Conservation (phyloP, 2,797 vertebrate genomes). For the Antennarius maculatus region DNA sequence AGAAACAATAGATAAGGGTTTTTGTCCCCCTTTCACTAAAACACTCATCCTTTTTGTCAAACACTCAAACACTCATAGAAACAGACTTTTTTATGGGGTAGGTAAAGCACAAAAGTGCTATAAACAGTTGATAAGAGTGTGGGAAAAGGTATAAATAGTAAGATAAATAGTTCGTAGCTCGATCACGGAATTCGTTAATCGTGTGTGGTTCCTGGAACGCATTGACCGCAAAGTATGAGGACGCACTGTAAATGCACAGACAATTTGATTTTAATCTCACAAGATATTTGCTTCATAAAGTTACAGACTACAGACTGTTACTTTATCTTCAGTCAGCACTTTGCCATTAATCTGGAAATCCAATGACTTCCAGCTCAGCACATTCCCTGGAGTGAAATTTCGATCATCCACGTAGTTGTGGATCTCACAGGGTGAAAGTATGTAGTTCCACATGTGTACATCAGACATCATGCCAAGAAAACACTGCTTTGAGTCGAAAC, state of each 20-base stretch:
- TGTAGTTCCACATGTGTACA: constrained; percentile 66
- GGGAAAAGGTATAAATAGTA: too few relatives aligned
- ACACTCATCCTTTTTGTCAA: too few relatives aligned
- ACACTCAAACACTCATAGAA: too few relatives aligned
- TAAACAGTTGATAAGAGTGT: too few relatives aligned
- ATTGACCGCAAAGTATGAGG: too few relatives aligned
- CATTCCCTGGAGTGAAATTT: constrained; percentile 51
- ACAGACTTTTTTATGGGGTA: too few relatives aligned
- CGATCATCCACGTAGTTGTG: constrained; percentile 27
- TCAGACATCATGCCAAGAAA: constrained; percentile 71
- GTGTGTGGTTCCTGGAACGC: too few relatives aligned
- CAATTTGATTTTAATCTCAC: neutral
- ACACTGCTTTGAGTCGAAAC: constrained; percentile 62
- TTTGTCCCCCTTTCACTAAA: too few relatives aligned
- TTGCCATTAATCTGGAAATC: constrained; percentile 33
- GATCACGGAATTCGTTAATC: too few relatives aligned
- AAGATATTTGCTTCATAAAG: neutral
- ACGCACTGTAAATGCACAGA: neutral
- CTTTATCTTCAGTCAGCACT: constrained; percentile 47
- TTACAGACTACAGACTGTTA: constrained; percentile 23
- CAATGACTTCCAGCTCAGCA: constrained; percentile 62
- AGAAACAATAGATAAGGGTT: too few relatives aligned
- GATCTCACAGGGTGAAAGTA: constrained; percentile 63
- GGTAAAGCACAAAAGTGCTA: too few relatives aligned
- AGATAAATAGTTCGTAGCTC: too few relatives aligned